Base-by-base conservation (phyloP, 2,113 vertebrate species). In the Gavia stellata region DNA sequence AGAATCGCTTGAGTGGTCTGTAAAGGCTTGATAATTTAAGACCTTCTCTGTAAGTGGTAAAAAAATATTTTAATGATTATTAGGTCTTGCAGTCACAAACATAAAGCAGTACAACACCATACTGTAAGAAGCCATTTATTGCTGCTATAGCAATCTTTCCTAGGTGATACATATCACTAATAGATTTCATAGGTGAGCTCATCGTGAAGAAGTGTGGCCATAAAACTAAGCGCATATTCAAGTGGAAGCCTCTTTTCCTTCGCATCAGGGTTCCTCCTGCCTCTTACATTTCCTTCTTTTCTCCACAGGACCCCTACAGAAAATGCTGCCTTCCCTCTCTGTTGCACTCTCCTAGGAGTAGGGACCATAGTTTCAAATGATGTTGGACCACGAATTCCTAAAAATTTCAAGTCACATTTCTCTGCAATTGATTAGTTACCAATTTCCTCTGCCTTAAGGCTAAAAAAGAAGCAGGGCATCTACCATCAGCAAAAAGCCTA, bases 21-120 rank as follows among this genome's bases (percentile, higher is more conserved):
- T 53, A 91, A 93, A 74, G 26, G 40, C 61, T 74, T 58, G n/a
- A 74, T 91, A 81, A 78, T 84, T 86, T 65, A 79, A 68, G 26
- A 47, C 29, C 38, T 58, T 50, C 16, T 38, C 40, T 86, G 0
- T 17, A 61, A 92, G 28, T 34, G 15, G 24, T 28, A 66, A 90
- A 87, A 85, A 15, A 17, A 14, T 62, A 67, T 79, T 85, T 79
- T 62, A 77, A 34, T n/a, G 10, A 90, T 6, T 33, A 19, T 49
- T 66, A 78, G 31, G 25, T 81, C 65, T 61, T 61, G 36, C 34
- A 56, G 47, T 66, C 45, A 52, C 13, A 66, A 73, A 44, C 49
- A 49, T 38, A 68, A 77, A 84, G 34, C 24, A 58, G 44, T 58
- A n/a, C 19, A 25, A 16, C 33, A 12, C 44, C 31, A 34, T 49